Percentiles rank a stretch among this genome's conserved stretches.
Conservation (phyloP, 2,888 invertebrate genomes). For the Pseudolycoriella hygida region DNA sequence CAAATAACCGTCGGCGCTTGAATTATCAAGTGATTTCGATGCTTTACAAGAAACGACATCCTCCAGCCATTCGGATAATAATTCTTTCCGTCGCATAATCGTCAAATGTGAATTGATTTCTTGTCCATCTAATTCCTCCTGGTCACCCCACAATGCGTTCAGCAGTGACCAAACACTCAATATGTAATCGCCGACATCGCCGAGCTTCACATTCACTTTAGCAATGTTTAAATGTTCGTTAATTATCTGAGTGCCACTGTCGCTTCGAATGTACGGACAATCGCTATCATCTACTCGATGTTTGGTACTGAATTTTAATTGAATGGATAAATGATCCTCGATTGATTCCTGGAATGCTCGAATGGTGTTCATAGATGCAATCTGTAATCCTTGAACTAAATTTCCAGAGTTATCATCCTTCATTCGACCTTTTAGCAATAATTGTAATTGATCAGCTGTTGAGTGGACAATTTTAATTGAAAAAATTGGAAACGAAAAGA, state of each 20-base stretch:
- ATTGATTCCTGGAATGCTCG: constrained; percentile 33
- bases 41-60: constrained; percentile 30
- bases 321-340: constrained; percentile 42
- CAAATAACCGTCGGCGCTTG: constrained; percentile 17
- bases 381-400: constrained; percentile 19
- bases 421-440: constrained; percentile 14
- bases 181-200: constrained; percentile 20
- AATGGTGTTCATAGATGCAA: constrained; percentile 15
- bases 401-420: constrained; percentile 19
- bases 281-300: constrained; percentile 31
- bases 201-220: constrained; percentile 15
- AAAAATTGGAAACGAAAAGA: constrained; percentile 14
- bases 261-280: constrained; percentile 22
- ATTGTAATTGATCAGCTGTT: neutral
- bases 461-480: too few species aligned
- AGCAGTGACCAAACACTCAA: constrained; percentile 55
- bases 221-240: constrained; percentile 36
- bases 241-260: constrained; percentile 28
- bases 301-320: constrained; percentile 38
- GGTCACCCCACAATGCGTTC: constrained; percentile 70
- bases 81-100: constrained; percentile 38
- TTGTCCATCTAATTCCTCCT: constrained; percentile 37
- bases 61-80: constrained; percentile 46
- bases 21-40: constrained; percentile 19
- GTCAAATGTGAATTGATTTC: constrained; percentile 29